Evolutionary conservation across 2,113 vertebrate species (phyloP).

Genomic region (Macrotus californicus): DNA sequence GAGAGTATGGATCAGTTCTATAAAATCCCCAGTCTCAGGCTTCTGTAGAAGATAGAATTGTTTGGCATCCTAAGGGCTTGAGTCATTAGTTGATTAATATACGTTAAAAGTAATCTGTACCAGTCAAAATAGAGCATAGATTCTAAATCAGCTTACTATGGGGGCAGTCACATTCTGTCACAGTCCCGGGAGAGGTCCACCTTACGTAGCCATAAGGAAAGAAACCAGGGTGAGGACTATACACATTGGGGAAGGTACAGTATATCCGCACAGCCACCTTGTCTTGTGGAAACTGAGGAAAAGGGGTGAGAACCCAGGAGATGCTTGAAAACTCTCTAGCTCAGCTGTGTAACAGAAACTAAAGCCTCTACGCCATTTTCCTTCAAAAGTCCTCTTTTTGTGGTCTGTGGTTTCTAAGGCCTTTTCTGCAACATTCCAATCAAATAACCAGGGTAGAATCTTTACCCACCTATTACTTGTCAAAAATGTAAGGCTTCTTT

Average conservation of each 20-base stretch:
- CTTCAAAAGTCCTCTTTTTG: neutral
- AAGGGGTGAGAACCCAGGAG: neutral
- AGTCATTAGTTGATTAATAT: neutral
- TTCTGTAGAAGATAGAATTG: neutral
- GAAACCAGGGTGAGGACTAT: neutral
- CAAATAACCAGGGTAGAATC: neutral
- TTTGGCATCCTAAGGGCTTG: neutral
- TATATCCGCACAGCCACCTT: neutral
- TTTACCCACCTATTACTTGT: neutral
- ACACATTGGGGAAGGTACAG: neutral
- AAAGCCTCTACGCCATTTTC: neutral
- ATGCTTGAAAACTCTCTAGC: neutral
- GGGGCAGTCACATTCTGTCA: neutral
- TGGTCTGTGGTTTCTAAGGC: neutral
- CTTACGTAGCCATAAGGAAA: neutral
- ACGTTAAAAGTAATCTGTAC: neutral
- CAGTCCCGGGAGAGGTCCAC: neutral
- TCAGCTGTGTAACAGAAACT: neutral
- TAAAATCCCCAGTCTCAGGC: neutral
- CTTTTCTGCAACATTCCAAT: neutral
- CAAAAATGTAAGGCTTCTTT: slow-evolving; percentile 3
- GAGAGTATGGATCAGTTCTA: neutral
- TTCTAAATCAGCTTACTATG: neutral
- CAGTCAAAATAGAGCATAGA: neutral
- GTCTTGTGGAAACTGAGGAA: neutral